Evolutionary conservation across 2,888 invertebrate species (phyloP), one percentile per base, ranked within the genome.

Genomic region (Trilocha varians): DNA sequence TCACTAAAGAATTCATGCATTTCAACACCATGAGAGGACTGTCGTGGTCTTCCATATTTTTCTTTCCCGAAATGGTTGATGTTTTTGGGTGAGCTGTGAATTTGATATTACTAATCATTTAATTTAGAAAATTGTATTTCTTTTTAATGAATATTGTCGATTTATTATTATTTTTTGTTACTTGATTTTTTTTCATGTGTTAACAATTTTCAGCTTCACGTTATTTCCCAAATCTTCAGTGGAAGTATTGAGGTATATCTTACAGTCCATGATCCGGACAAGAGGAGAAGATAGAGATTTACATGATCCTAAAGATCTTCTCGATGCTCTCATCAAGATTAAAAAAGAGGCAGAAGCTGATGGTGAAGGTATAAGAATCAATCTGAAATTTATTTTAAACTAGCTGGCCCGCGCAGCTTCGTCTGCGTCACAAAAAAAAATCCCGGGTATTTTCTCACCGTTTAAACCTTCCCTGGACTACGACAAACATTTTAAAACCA

Each of bases 11-110:
- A 0, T 63, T 74, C 38, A 62, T 59, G 60, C 14, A 45, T 16
- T 74, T 55, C 39, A 52, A 47, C 37, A 5, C 55, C 2, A 45
- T 50, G 13, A 55, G 74, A 13, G 68, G 70, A 2, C 3, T 66
- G 3, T 49, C 48, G 2, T 70, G 67, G 67, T 56, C 57, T 14
- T 61, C 62, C 41, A 68, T 72, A 16, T 76, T 75, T 58, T 75
- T 72, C 49, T 53, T 60, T 3, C 75, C 75, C 0, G 56, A 61
- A 18, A 41, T 71, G 1, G 69, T 65, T 1, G 62, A 69, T 44
- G 37, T 62, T 13, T 66, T 70, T 16, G 43, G 70, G 71, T 70
- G 42, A 41, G 35, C 18, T 18, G 3, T 14, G 13, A 34, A 34
- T 32, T 17, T n/a, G n/a, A n/a, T n/a, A n/a, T n/a, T n/a, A n/a